Evolutionary conservation across 2,797 vertebrate genomes (phyloP).

Genomic region (Sphenopsis melanotis): DNA sequence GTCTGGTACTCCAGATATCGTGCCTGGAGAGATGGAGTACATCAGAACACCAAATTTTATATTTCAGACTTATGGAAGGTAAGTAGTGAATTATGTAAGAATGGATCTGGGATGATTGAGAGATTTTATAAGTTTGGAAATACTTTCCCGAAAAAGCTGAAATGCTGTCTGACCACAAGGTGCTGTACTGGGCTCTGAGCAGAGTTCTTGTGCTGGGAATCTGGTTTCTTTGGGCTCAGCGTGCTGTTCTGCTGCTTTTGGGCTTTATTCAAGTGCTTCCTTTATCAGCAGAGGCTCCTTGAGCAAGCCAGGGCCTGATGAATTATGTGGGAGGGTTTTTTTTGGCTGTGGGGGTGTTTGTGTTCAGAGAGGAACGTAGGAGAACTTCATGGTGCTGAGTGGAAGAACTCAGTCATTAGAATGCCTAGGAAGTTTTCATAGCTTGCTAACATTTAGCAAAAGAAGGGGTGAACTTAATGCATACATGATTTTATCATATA

Average conservation of each 20-base stretch:
- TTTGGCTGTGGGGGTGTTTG: background rate
- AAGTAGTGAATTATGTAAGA: background rate
- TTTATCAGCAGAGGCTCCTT: background rate
- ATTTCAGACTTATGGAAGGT: constrained; percentile 97
- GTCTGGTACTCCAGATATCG: constrained; percentile 91
- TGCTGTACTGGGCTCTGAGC: background rate
- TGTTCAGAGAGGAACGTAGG: background rate
- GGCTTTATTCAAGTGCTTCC: background rate
- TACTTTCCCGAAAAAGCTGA: background rate
- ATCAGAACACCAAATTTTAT: constrained; percentile 82
- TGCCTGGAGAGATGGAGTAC: constrained; percentile 89
- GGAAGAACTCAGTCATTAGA: background rate
- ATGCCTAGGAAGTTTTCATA: background rate
- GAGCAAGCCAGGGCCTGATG: background rate
- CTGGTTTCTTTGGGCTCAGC: background rate
- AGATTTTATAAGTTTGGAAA: background rate
- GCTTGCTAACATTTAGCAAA: background rate
- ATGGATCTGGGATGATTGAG: background rate
- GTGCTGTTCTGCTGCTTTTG: background rate
- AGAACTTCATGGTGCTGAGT: background rate
- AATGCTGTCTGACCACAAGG: background rate
- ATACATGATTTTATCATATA: background rate
- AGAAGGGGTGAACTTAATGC: background rate
- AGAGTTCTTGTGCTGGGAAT: background rate
- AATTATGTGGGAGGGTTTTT: background rate